These are phyloP conservation scores for Odontesthes bonariensis DNA, from an alignment of 2,113 vertebrate species.

Conservation along the genomic window DNA sequence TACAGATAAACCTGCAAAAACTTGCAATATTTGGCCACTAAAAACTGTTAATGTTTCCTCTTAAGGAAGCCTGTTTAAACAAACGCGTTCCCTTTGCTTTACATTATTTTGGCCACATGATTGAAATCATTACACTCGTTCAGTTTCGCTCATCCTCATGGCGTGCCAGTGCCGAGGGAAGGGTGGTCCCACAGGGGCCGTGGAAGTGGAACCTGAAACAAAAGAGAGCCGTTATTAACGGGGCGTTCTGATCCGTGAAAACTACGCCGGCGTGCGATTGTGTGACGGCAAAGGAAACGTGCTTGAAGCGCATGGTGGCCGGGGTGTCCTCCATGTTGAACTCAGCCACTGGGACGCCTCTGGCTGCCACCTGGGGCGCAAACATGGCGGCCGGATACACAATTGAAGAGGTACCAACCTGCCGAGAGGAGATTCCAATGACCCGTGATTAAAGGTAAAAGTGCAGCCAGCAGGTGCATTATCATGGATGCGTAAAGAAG, in stretches of 20 bases:
- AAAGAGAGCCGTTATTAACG: background rate
- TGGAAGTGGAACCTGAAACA: constrained; percentile 92
- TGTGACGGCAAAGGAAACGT: constrained; percentile 26
- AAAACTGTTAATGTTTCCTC: too few relatives aligned
- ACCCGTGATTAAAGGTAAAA: background rate
- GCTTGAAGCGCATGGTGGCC: constrained; percentile 91
- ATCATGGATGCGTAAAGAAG: too few relatives aligned
- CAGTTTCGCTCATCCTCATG: constrained; percentile 82
- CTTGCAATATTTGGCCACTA: too few relatives aligned
- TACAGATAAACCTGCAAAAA: too few relatives aligned
- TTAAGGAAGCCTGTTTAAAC: too few relatives aligned
- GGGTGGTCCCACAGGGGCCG: constrained; percentile 90
- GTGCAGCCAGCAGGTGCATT: too few relatives aligned
- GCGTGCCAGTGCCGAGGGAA: constrained; percentile 88
- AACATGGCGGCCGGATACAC: constrained; percentile 98
- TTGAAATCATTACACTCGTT: constrained; percentile 1
- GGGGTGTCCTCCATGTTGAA: constrained; percentile 94
- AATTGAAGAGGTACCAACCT: constrained; percentile 96
- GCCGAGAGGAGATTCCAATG: background rate
- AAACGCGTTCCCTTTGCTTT: background rate
- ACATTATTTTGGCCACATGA: background rate
- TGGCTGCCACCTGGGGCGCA: constrained; percentile 91
- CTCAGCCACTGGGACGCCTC: constrained; percentile 93
- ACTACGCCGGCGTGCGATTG: background rate
- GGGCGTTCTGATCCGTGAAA: too few relatives aligned